Evolutionary conservation across 2,888 invertebrate genomes (phyloP).

Genomic region (Drosophila rellima): DNA sequence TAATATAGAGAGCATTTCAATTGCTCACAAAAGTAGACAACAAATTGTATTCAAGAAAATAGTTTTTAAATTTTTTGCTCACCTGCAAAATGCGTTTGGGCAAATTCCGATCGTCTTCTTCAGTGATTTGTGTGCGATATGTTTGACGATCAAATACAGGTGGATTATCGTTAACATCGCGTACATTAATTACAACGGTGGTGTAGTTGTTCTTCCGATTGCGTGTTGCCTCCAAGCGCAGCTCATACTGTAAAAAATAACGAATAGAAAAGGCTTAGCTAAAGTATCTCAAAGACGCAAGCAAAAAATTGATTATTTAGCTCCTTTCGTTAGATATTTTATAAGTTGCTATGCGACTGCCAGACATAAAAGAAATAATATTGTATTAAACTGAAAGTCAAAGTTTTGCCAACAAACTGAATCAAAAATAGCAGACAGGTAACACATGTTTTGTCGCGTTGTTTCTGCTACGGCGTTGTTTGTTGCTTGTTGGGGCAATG

Average conservation of each 20-base stretch:
- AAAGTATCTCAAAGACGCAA: not conserved
- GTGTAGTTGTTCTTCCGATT: constrained; percentile 98
- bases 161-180: constrained; percentile 94
- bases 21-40: constrained; percentile 2
- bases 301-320: not conserved
- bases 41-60: constrained; percentile 72
- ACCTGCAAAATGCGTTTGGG: constrained; percentile 97
- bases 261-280: not conserved
- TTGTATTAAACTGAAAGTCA: constrained; percentile 29
- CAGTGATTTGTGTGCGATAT: constrained; percentile 97
- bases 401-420: constrained; percentile 36
- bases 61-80: constrained; percentile 86
- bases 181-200: constrained; percentile 97
- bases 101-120: constrained; percentile 97
- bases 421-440: constrained; percentile 9
- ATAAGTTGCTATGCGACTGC: constrained; percentile 25
- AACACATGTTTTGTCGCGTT: constrained; percentile 62
- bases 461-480: constrained; percentile 38
- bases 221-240: constrained; percentile 96
- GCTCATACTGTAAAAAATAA: constrained; percentile 90
- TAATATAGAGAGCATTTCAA: not conserved
- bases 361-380: constrained; percentile 18
- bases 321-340: constrained; percentile 4
- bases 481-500: constrained; percentile 69
- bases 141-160: constrained; percentile 98